Conservation (phyloP, 2,888 invertebrate species). For the Lasioglossum pauxillum region DNA sequence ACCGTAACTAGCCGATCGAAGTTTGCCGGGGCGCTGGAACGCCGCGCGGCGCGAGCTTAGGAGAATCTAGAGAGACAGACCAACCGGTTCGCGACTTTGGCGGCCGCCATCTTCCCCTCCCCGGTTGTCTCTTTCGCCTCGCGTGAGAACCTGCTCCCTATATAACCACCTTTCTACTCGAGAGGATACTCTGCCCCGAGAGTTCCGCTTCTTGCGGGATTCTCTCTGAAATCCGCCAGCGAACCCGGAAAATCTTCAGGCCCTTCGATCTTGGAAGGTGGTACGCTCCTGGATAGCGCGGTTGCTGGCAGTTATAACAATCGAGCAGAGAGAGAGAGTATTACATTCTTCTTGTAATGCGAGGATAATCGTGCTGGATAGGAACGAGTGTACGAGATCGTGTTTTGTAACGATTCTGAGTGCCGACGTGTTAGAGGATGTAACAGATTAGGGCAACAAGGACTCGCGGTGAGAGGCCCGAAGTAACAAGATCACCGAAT, state of each 20-base stretch:
- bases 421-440: not conserved
- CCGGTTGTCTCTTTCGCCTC: conserved; percentile 75
- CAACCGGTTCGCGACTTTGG: conserved; percentile 83
- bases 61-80: conserved; percentile 77
- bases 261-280: not conserved
- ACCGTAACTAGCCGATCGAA: conserved; percentile 64
- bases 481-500: not conserved
- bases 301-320: not conserved
- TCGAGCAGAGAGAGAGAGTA: not conserved
- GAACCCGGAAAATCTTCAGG: not conserved
- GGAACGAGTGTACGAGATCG: not conserved
- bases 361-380: not conserved
- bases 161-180: conserved; percentile 71
- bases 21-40: conserved; percentile 67
- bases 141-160: conserved; percentile 78
- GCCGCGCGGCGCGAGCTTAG: conserved; percentile 73
- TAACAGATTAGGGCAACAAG: not conserved
- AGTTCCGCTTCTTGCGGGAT: conserved; percentile 71
- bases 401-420: not conserved
- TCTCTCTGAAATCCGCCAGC: conserved; percentile 38
- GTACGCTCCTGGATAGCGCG: not conserved
- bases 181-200: conserved; percentile 59
- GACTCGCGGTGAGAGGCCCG: not conserved
- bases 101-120: conserved; percentile 82
- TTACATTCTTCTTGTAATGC: not conserved